Evolutionary conservation across 2,113 vertebrate species (phyloP), one percentile per base, ranked within the genome.

Genomic region (Sisor rabdophorus): DNA sequence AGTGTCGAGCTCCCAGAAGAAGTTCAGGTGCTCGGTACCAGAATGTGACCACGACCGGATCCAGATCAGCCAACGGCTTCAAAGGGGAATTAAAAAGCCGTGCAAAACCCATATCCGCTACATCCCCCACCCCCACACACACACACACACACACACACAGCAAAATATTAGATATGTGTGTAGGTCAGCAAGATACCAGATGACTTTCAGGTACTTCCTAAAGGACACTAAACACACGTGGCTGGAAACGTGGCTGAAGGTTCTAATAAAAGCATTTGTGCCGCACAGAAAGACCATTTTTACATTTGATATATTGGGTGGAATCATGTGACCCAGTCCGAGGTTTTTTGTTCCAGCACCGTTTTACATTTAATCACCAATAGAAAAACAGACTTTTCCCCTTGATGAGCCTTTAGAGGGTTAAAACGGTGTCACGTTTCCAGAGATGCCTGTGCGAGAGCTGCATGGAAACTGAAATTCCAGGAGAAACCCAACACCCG

Each of bases 21-120:
- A 98, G 91, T 85, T 99, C 95, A 73, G 95, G 94, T 74, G 94
- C 95, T 88, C 95, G 92, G 82, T 96, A 96, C 95, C 95, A 96
- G 89, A 96, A 96, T 0, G 95, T 96, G 72, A 96, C 95, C 78
- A 96, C 95, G 70, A 96, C 95, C 1, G 95, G 94, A 90, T 96
- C 95, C 87, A 95, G 87, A 88, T 96, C 95, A 81, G 94, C 95
- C 82, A 96, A 73, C 16, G 95, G 95, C 87, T 96, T 96, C 82
- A 96, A 90, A 74, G 94, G 95, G 1, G 95, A 95, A 84, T 95
- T 95, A 86, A 96, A 96, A 61, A 96, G 89, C 77, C 95, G 93
- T 75, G 95, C 95, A 89, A 96, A 96, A 61, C 94, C 95, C 94
- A 96, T 96, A 89, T 95, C 95, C 79, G 94, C 94, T 96, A 78